Conservation (phyloP, 1,140 invertebrate species). For the Drosophila busckii region DNA sequence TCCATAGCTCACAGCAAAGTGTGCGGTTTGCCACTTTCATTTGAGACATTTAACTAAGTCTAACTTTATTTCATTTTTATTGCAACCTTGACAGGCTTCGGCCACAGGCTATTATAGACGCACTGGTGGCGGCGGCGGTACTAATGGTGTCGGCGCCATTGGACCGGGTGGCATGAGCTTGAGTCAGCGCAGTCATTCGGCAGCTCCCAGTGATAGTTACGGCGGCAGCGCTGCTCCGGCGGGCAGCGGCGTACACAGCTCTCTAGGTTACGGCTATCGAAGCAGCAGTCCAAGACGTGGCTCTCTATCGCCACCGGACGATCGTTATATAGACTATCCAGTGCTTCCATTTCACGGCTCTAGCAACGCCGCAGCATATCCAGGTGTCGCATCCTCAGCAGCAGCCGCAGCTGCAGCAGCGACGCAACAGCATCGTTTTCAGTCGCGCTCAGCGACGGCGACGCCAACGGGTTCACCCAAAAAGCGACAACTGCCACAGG, state of each 20-base stretch:
- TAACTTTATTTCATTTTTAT: conserved; percentile 3
- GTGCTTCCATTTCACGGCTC: conserved; percentile 76
- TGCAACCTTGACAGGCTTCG: conserved; percentile 34
- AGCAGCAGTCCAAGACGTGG: conserved; percentile 76
- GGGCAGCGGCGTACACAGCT: conserved; percentile 7
- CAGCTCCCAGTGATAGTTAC: conserved; percentile 78
- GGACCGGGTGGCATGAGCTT: conserved; percentile 81
- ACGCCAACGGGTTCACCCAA: conserved; percentile 97
- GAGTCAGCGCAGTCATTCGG: conserved; percentile 79
- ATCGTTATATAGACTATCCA: conserved; percentile 78
- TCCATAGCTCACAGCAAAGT: too few species aligned
- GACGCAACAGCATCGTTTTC: conserved; percentile 82
- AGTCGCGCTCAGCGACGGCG: conserved; percentile 91
- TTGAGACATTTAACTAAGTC: too few species aligned
- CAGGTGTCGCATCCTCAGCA: conserved; percentile 11
- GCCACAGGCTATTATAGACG: conserved; percentile 68
- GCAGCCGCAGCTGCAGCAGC: conserved; percentile 34
- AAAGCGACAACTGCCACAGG: conserved; percentile 96
- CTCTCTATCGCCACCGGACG: conserved; percentile 76
- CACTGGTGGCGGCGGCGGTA: conserved; percentile 78
- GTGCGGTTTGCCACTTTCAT: too few species aligned
- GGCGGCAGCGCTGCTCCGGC: conserved; percentile 41
- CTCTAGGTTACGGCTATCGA: conserved; percentile 65
- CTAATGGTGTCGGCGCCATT: conserved; percentile 78
- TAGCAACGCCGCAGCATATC: conserved; percentile 39